Conservation (phyloP, 2,888 invertebrate genomes). For the Drosophila atripex region DNA sequence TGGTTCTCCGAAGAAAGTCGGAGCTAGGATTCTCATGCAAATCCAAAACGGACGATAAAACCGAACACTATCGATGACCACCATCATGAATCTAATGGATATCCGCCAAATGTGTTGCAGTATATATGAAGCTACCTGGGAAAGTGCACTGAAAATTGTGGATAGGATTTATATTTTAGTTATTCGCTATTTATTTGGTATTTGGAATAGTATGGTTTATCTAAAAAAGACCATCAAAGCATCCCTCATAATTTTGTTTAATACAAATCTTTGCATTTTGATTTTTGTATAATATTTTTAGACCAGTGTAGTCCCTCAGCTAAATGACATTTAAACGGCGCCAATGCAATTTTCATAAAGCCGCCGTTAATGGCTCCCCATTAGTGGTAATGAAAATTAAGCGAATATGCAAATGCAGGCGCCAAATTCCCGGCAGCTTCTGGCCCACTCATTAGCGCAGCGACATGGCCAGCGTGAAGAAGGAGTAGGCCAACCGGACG, state of each 20-base stretch:
- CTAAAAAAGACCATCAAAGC: too few species aligned
- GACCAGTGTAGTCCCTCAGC: constrained; percentile 22
- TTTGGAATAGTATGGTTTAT: too few species aligned
- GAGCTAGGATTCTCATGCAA: constrained; percentile 48
- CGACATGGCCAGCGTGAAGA: constrained; percentile 39
- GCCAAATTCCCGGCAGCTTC: background rate
- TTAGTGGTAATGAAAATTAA: constrained; percentile 51
- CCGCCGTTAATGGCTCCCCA: constrained; percentile 45
- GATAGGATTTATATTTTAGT: background rate
- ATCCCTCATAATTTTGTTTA: background rate
- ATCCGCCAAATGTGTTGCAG: background rate
- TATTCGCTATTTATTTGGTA: too few species aligned
- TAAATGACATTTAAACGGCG: constrained; percentile 63
- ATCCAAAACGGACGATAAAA: constrained; percentile 59
- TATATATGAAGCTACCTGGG: constrained; percentile 46
- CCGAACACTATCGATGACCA: constrained; percentile 44
- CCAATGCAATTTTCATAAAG: constrained; percentile 53
- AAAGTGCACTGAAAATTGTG: constrained; percentile 10
- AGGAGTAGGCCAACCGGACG: constrained; percentile 41
- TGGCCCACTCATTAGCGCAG: constrained; percentile 33
- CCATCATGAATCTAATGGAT: constrained; percentile 21
- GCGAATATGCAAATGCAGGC: constrained; percentile 35
- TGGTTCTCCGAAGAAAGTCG: constrained; percentile 45
- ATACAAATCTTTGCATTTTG: background rate
- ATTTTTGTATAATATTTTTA: background rate